Conservation (phyloP, 2,888 invertebrate species). For the Pasiphila rectangulata region DNA sequence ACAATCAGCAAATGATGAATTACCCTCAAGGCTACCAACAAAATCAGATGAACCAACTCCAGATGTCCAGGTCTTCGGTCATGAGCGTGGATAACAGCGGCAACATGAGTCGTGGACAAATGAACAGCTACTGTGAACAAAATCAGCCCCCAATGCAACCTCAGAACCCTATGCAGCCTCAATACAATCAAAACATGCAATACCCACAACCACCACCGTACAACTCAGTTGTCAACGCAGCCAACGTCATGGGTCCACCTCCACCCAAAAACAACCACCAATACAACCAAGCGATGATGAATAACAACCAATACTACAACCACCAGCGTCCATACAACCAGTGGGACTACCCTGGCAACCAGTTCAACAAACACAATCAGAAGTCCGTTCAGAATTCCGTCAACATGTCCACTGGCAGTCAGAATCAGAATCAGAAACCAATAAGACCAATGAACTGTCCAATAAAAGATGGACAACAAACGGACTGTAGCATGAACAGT, state of each 20-base stretch:
- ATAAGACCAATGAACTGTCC: constrained; percentile 51
- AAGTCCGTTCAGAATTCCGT: constrained; percentile 68
- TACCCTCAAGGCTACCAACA: constrained; percentile 62
- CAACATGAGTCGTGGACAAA: constrained; percentile 62
- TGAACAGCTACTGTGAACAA: constrained; percentile 66
- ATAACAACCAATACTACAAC: constrained; percentile 73
- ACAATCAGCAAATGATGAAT: constrained; percentile 60
- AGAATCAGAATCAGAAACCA: constrained; percentile 58
- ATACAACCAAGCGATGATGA: constrained; percentile 74
- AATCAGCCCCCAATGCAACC: constrained; percentile 51
- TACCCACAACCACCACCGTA: constrained; percentile 70
- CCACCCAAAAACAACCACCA: constrained; percentile 75
- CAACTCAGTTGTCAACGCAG: constrained; percentile 66
- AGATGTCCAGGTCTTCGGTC: constrained; percentile 71
- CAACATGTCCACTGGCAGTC: constrained; percentile 74
- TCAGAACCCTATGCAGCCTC: constrained; percentile 51
- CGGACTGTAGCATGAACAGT: constrained; percentile 77
- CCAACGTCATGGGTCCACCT: constrained; percentile 73
- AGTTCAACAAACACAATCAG: constrained; percentile 71
- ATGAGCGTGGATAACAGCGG: constrained; percentile 76
- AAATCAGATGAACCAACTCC: constrained; percentile 64
- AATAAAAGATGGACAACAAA: constrained; percentile 63
- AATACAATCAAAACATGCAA: constrained; percentile 63
- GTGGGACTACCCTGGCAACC: constrained; percentile 69
- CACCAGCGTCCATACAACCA: constrained; percentile 71